Evolutionary conservation across 2,888 invertebrate species (phyloP).

Genomic region (Itoplectis maculator): DNA sequence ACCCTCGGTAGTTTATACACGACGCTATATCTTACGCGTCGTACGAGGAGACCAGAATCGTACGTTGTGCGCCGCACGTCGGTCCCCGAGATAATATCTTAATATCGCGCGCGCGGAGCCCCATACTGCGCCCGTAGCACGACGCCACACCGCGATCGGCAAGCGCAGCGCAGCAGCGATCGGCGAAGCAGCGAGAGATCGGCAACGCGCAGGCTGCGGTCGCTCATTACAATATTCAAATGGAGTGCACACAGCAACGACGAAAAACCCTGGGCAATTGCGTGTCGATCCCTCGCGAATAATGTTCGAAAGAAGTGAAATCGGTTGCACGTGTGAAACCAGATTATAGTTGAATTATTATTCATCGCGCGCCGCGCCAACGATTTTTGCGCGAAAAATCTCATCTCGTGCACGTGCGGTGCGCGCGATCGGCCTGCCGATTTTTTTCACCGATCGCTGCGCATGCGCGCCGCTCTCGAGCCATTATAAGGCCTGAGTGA

Average conservation of each 20-base stretch:
- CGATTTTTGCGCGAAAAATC: constrained; percentile 9
- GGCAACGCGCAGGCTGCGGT: no score
- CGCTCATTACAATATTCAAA: constrained; percentile 61
- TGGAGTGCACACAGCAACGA: constrained; percentile 50
- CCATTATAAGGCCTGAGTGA: constrained; percentile 16
- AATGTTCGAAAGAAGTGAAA: constrained; percentile 43
- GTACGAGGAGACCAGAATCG: constrained; percentile 67
- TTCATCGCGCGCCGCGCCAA: neutral
- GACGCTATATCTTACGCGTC: constrained; percentile 66
- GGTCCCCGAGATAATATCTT: constrained; percentile 70
- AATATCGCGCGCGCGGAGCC: constrained; percentile 65
- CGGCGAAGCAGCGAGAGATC: no score
- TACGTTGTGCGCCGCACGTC: constrained; percentile 68
- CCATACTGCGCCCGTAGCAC: constrained; percentile 55
- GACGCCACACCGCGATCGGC: constrained; percentile 16
- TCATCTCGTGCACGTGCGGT: neutral
- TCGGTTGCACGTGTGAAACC: neutral
- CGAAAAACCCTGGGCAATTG: constrained; percentile 46
- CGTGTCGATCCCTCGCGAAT: constrained; percentile 43
- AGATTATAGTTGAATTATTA: constrained; percentile 33
- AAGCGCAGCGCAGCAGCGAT: constrained; percentile 5
- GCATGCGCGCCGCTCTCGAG: neutral
- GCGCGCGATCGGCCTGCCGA: no score
- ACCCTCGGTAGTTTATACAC: constrained; percentile 67
- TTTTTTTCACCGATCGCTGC: constrained; percentile 5